These are phyloP conservation scores for Melikaiella ostensackeni DNA, from an alignment of 2,888 invertebrate genomes.

Conservation along the genomic window DNA sequence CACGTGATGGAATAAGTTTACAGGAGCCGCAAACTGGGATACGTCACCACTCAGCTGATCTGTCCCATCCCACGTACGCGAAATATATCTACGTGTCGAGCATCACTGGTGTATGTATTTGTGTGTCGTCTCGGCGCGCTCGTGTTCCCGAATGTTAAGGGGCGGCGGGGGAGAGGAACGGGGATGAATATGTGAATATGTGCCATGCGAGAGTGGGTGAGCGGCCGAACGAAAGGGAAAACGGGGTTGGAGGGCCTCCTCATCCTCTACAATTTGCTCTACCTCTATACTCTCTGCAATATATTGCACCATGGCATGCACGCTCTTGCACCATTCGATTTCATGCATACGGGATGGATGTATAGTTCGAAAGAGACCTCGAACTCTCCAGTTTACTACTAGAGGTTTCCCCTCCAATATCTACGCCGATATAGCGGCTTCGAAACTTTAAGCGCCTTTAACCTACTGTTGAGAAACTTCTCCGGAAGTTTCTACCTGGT, in stretches of 20 bases:
- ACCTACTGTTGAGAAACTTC: slow-evolving; percentile 3
- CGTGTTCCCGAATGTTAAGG: slow-evolving; percentile 51
- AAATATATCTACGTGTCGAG: slow-evolving; percentile 51
- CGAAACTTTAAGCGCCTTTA: neutral
- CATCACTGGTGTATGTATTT: slow-evolving; percentile 46
- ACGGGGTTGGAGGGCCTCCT: slow-evolving; percentile 65
- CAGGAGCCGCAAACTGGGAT: slow-evolving; percentile 54
- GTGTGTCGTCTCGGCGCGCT: slow-evolving; percentile 52
- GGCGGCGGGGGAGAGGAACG: slow-evolving; percentile 51
- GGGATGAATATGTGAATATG: slow-evolving; percentile 71
- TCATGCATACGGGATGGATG: slow-evolving; percentile 61
- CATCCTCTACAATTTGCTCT: slow-evolving; percentile 51
- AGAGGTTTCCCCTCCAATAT: neutral
- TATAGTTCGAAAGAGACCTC: slow-evolving; percentile 56
- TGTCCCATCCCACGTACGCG: slow-evolving; percentile 55
- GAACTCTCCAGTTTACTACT: slow-evolving; percentile 37
- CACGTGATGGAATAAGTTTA: slow-evolving; percentile 64
- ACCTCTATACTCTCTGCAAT: slow-evolving; percentile 55
- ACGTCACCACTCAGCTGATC: slow-evolving; percentile 66
- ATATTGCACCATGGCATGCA: slow-evolving; percentile 61
- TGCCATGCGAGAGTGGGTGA: slow-evolving; percentile 65
- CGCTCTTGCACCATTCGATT: slow-evolving; percentile 61
- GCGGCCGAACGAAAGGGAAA: slow-evolving; percentile 70
- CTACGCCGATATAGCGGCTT: slow-evolving; percentile 50
- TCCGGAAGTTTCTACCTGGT: neutral